These are phyloP conservation scores for Pristiophorus japonicus DNA, from an alignment of 2,113 vertebrate species.

Conservation along the genomic window DNA sequence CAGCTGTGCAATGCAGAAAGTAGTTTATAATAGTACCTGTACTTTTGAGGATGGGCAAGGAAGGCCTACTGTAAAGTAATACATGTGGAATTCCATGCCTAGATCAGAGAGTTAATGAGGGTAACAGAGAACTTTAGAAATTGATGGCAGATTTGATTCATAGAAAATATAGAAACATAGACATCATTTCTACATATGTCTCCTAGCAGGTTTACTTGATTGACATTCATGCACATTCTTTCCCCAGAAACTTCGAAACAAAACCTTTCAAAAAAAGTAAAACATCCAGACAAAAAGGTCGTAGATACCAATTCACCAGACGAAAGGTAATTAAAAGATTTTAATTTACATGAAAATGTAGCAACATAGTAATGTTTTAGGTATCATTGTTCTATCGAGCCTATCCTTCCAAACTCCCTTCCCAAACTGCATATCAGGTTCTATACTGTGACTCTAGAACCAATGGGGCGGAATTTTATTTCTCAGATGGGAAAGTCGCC, in stretches of 20 bases:
- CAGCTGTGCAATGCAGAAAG: not conserved
- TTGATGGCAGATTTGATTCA: not conserved
- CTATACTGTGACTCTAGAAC: not conserved
- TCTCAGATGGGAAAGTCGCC: not conserved
- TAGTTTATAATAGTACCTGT: not conserved
- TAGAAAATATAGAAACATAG: too few relatives aligned
- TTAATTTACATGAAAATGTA: not conserved
- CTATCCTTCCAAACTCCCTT: not conserved
- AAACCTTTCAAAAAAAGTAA: not conserved
- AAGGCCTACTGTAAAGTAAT: not conserved
- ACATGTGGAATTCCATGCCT: not conserved
- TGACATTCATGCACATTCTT: not conserved
- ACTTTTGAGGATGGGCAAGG: not conserved
- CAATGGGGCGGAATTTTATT: not conserved
- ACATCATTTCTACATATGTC: not conserved
- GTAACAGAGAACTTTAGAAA: not conserved
- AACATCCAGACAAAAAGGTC: constrained; percentile 12
- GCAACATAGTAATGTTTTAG: not conserved
- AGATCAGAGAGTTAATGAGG: not conserved
- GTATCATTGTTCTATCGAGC: not conserved
- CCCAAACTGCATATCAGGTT: not conserved
- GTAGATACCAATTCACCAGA: not conserved
- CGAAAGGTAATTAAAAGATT: not conserved
- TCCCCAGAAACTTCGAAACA: constrained; percentile 8
- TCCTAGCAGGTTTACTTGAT: not conserved